These are phyloP conservation scores for Serilophus lunatus DNA, from an alignment of 2,113 vertebrate species.

Conservation along the genomic window DNA sequence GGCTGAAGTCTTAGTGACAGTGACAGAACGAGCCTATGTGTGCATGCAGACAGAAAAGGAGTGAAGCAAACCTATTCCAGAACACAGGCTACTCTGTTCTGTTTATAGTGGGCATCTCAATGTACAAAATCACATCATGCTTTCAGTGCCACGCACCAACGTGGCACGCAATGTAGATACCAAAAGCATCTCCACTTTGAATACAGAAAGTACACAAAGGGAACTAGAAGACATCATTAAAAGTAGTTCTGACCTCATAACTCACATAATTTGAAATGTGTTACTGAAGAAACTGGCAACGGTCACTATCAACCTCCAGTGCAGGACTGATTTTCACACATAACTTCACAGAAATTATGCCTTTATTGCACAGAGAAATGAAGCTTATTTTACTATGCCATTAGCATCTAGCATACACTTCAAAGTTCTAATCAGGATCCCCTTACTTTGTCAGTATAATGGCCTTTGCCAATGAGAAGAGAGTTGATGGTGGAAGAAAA, in stretches of 20 bases:
- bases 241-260: neutral
- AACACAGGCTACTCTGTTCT: neutral
- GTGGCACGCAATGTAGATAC: fast-evolving
- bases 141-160: neutral
- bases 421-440: neutral
- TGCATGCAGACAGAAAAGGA: neutral
- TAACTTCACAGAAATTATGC: neutral
- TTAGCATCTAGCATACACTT: neutral
- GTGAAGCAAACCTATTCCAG: neutral
- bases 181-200: neutral
- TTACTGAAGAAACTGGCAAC: neutral
- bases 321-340: neutral
- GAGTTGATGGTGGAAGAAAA: neutral
- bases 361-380: neutral
- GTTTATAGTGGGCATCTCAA: neutral
- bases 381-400: neutral
- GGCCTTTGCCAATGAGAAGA: neutral
- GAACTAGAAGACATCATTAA: neutral
- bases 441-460: neutral
- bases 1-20: neutral
- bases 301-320: neutral
- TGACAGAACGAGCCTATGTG: neutral
- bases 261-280: too few species aligned
- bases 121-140: neutral
- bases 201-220: neutral